Percentiles rank a stretch among this genome's conserved stretches.
These are phyloP conservation scores for Aphaenogaster rudis DNA, from an alignment of 1,140 invertebrate genomes.

Conservation along the genomic window DNA sequence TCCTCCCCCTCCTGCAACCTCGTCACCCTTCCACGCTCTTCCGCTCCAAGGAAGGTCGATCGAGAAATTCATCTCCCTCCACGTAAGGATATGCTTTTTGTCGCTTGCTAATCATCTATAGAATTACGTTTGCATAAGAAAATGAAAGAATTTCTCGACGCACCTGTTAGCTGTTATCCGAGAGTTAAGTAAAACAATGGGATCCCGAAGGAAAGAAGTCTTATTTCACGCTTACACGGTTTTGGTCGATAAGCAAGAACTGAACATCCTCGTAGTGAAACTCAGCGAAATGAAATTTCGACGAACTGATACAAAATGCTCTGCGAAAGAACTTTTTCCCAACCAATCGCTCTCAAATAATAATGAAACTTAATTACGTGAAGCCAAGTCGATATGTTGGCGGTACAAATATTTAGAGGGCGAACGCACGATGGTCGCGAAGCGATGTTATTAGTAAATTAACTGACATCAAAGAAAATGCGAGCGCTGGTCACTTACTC, in stretches of 20 bases:
- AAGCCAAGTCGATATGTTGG: conserved; percentile 81
- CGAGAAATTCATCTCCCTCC: conserved; percentile 67
- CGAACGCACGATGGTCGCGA: conserved; percentile 72
- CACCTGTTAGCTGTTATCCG: neutral
- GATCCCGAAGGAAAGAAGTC: neutral
- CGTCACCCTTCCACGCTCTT: conserved; percentile 16
- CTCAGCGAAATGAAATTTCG: conserved; percentile 55
- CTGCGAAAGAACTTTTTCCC: conserved; percentile 67
- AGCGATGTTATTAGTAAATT: conserved; percentile 87
- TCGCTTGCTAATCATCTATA: conserved; percentile 61
- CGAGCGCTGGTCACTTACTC: conserved; percentile 84
- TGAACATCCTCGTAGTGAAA: neutral
- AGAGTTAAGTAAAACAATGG: neutral
- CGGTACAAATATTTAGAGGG: conserved; percentile 86
- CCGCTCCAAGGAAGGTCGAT: conserved; percentile 43
- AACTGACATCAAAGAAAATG: conserved; percentile 87
- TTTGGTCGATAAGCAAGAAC: neutral
- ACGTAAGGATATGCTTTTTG: conserved; percentile 13
- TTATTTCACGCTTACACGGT: neutral
- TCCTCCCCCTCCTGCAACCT: conserved; percentile 22
- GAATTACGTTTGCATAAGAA: conserved; percentile 51
- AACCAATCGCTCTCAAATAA: conserved; percentile 69
- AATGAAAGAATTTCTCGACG: conserved; percentile 34
- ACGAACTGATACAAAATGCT: neutral
- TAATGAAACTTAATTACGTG: conserved; percentile 80